Percentiles rank a stretch among this genome's conserved stretches.
phyloP scores from a whole-genome alignment of 1,140 invertebrate species.

The Druon quercuslanigerum region DNA sequence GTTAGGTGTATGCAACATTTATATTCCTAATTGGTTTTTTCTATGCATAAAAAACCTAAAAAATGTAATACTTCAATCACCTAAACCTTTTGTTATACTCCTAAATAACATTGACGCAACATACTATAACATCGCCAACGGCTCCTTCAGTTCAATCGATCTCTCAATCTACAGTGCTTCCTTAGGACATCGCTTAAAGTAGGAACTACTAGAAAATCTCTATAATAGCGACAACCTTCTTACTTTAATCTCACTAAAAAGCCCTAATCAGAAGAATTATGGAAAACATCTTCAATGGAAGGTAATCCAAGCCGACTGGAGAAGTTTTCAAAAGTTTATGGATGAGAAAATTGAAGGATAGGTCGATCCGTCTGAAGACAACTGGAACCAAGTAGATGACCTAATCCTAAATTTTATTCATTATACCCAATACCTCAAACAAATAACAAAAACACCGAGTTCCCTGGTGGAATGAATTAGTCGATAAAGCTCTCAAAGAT shows the following conservation, averaged over 20 bases:
- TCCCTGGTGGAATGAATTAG: slow-evolving; percentile 63
- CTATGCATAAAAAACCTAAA: no score
- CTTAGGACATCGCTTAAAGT: slow-evolving; percentile 58
- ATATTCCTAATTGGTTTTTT: no score
- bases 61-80: no score
- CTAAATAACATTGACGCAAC: slow-evolving; percentile 56
- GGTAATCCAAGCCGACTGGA: slow-evolving; percentile 53
- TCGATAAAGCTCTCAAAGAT: slow-evolving; percentile 51
- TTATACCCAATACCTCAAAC: slow-evolving; percentile 45
- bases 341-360: slow-evolving; percentile 34
- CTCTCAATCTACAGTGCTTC: no score
- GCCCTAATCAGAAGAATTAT: slow-evolving; percentile 35
- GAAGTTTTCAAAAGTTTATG: slow-evolving; percentile 42
- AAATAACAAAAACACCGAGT: slow-evolving; percentile 51
- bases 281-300: slow-evolving; percentile 34
- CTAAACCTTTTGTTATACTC: no score
- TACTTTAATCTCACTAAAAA: slow-evolving; percentile 34
- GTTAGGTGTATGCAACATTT: slow-evolving; percentile 54
- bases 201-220: slow-evolving; percentile 53
- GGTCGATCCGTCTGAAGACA: background rate
- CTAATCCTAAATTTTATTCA: slow-evolving; percentile 44
- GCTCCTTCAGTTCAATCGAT: no score
- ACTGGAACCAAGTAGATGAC: slow-evolving; percentile 39
- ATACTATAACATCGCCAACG: no score
- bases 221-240: slow-evolving; percentile 63